Percentiles rank a stretch among this genome's conserved stretches.
phyloP scores from a whole-genome alignment of 2,113 vertebrate species.

The Tauraco erythrolophus region DNA sequence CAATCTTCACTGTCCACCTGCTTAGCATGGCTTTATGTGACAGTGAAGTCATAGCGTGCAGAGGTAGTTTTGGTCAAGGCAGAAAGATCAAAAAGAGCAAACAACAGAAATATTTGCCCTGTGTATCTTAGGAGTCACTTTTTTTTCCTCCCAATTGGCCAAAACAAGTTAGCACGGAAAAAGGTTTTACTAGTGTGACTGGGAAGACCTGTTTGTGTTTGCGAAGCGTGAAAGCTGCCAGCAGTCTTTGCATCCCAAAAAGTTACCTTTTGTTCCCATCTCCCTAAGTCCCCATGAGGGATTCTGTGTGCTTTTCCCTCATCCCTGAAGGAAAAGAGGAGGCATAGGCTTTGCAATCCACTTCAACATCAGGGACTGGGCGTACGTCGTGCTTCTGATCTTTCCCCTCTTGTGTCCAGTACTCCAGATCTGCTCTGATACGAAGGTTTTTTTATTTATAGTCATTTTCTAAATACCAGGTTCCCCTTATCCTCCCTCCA shows the following conservation, averaged over 20 bases:
- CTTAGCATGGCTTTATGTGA: background rate
- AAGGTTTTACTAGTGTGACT: background rate
- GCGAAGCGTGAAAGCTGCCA: background rate
- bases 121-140: background rate
- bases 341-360: background rate
- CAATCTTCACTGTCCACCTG: background rate
- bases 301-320: background rate
- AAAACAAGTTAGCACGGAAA: conserved; percentile 8
- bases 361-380: no score
- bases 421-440: background rate
- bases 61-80: background rate
- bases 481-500: background rate
- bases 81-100: background rate
- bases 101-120: background rate
- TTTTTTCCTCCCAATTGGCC: background rate
- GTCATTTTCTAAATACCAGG: background rate
- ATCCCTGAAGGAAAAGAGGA: background rate
- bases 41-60: rapidly evolving
- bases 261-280: background rate
- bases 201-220: background rate
- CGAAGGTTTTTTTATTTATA: background rate
- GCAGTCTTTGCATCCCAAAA: background rate
- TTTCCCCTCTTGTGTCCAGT: background rate
- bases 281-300: background rate
- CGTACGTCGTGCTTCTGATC: rapidly evolving